Base-by-base conservation (phyloP, 2,113 vertebrate species). In the Diadophis punctatus region DNA sequence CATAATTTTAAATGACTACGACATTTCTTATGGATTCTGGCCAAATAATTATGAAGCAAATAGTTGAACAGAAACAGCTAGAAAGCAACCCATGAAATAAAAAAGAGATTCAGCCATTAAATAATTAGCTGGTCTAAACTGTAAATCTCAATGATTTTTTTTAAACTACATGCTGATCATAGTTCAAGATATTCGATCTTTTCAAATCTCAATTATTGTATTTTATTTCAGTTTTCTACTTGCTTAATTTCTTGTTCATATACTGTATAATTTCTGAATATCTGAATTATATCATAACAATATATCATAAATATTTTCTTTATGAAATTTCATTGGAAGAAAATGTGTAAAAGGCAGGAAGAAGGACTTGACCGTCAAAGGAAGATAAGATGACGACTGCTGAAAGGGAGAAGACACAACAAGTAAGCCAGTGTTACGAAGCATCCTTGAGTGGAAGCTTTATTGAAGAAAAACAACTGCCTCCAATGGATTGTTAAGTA, bases 61-160 rank as follows among this genome's bases (percentile, higher is more conserved):
- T 2, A 94, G 95, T 23, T 4, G 91, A 22, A 0, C 0, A 0
- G 0, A 80, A 14, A 9, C 30, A 3, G 3, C 0, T 63, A 9
- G 95, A 93, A 80, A 49, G 56, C 30, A 93, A 92, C 20, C 2
- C 48, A 22, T 52, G 0, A 0, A 12, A 18, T 0, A 4, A 22
- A 12, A 20, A 92, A 1, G 98, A 98, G 95, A n/a, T 1, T 0
- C 96, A 97, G 51, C 98, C 97, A 12, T 94, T 99, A 55, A 98
- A 97, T 49, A 30, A 94, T 74, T 0, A 10, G 12, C 43, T 34
- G 93, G 80, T 48, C 16, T 96, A 94, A 90, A 92, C 55, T 93
- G 89, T 55, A 23, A 87, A 20, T 20, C 92, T 30, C 58, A 0
- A 0, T 0, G 0, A 0, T 0, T 86, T 23, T 18, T 52, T 48